These are phyloP conservation scores for Habroteleia sp. DNA, from an alignment of 2,888 invertebrate genomes.

Conservation along the genomic window DNA sequence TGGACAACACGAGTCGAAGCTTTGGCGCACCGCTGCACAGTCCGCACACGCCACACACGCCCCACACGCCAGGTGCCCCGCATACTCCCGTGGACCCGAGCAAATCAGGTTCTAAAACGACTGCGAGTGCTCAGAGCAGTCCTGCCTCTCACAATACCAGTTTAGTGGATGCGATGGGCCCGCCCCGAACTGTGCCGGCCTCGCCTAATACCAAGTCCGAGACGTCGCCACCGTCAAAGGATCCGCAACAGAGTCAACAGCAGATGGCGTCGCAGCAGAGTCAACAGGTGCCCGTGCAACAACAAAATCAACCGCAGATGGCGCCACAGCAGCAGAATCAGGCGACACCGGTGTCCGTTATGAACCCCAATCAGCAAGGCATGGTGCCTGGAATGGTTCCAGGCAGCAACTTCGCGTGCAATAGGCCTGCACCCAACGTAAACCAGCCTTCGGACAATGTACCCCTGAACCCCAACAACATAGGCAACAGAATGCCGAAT, in stretches of 20 bases:
- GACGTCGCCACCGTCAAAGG: constrained; percentile 77
- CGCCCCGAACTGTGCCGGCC: constrained; percentile 78
- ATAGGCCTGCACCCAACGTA: constrained; percentile 74
- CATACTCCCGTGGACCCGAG: constrained; percentile 77
- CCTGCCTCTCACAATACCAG: constrained; percentile 77
- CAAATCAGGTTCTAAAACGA: constrained; percentile 75
- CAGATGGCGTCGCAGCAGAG: constrained; percentile 60
- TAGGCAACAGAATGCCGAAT: constrained; percentile 78
- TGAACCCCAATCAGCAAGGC: constrained; percentile 73
- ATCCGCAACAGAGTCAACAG: constrained; percentile 66
- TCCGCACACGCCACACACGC: constrained; percentile 79
- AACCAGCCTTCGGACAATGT: constrained; percentile 83
- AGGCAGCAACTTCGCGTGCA: constrained; percentile 73
- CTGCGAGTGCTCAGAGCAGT: constrained; percentile 79
- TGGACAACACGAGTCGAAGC: constrained; percentile 78
- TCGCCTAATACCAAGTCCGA: constrained; percentile 80
- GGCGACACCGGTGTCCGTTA: constrained; percentile 62
- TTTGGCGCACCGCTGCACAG: constrained; percentile 78
- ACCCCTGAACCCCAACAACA: constrained; percentile 86
- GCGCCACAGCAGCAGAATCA: constrained; percentile 57
- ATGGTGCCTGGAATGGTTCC: constrained; percentile 70
- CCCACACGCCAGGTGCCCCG: constrained; percentile 78
- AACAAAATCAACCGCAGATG: constrained; percentile 62
- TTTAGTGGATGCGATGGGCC: constrained; percentile 78
- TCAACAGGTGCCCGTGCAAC: constrained; percentile 71